Evolutionary conservation across 2,888 invertebrate species (phyloP), one percentile per base, ranked within the genome.

Genomic region (Asteroscopus sphinx): DNA sequence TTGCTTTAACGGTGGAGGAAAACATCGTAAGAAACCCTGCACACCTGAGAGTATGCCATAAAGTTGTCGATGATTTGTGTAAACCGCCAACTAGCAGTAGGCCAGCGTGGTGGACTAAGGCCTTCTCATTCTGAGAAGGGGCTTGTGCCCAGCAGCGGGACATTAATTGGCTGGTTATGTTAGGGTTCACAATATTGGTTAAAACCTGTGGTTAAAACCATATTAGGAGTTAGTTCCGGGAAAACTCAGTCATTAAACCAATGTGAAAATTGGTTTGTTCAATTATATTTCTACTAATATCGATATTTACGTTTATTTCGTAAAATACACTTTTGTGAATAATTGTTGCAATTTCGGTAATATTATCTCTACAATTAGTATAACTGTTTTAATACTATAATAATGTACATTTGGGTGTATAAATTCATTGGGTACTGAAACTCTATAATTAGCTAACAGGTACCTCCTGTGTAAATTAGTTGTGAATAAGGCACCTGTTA

Each of bases 261-360:
- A 68, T 44, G 44, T 53, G 47, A 68, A 68, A 64, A 68, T 68
- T 52, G 16, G 9, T 30, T 9, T 13, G 7, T 40, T 49, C 0
- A n/a, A n/a, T n/a, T n/a, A n/a, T 15, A 16, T 45, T 15, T 5
- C 3, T 53, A 53, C 13, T 61, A 61, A 47, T 35, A 46, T 7
- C 21, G 11, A 45, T 52, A 68, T 28, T 61, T 39, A 26, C 15
- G 15, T 32, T 6, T 56, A 45, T 56, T 52, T 48, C 35, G 47
- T 37, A 41, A 44, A 51, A 37, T 21, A 57, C 9, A 45, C n/a
- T 26, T 44, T 25, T 33, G 32, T 33, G 11, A n/a, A 66, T 37
- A 32, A 47, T 57, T 52, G 36, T 46, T 69, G 46, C 11, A 52
- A 52, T 69, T 64, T 42, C 12, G 26, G 12, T 67, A 52, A 67